Evolutionary conservation across 2,888 invertebrate species (phyloP).

Genomic region (Crioceris asparagi): DNA sequence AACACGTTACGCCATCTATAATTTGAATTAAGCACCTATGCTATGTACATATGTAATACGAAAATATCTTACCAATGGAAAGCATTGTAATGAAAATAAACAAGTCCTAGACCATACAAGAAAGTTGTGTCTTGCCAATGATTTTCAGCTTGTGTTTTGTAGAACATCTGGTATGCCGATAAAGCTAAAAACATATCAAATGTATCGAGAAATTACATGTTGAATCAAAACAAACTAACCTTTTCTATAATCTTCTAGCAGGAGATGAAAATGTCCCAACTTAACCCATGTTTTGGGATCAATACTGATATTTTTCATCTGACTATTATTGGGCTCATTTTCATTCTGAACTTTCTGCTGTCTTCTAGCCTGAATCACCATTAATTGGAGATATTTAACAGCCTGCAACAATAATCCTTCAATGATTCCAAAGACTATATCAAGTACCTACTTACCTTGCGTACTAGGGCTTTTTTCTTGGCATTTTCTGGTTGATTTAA

Average conservation of each 20-base stretch:
- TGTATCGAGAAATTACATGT: too few species aligned
- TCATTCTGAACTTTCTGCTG: constrained; percentile 41
- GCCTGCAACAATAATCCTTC: constrained; percentile 42
- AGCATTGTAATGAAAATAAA: constrained; percentile 93
- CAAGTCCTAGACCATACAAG: constrained; percentile 88
- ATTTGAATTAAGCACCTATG: too few species aligned
- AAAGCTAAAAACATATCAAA: constrained; percentile 60
- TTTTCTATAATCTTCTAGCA: constrained; percentile 89
- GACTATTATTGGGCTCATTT: constrained; percentile 30
- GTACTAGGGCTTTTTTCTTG: constrained; percentile 67
- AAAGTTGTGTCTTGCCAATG: constrained; percentile 87
- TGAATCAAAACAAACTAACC: constrained; percentile 45
- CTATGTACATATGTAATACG: too few species aligned
- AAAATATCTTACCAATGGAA: constrained; percentile 79
- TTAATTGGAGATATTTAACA: constrained; percentile 73
- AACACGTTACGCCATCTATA: too few species aligned
- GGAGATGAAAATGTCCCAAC: constrained; percentile 88
- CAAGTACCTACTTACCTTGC: constrained; percentile 46
- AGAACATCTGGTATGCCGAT: constrained; percentile 94
- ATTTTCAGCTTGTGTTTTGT: constrained; percentile 57
- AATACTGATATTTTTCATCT: constrained; percentile 58
- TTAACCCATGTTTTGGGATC: constrained; percentile 89
- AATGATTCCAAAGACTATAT: constrained; percentile 14
- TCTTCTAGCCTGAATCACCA: constrained; percentile 68
- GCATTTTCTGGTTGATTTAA: constrained; percentile 70